Conservation (phyloP, 2,888 invertebrate genomes). For the Drosophila eohydei region DNA sequence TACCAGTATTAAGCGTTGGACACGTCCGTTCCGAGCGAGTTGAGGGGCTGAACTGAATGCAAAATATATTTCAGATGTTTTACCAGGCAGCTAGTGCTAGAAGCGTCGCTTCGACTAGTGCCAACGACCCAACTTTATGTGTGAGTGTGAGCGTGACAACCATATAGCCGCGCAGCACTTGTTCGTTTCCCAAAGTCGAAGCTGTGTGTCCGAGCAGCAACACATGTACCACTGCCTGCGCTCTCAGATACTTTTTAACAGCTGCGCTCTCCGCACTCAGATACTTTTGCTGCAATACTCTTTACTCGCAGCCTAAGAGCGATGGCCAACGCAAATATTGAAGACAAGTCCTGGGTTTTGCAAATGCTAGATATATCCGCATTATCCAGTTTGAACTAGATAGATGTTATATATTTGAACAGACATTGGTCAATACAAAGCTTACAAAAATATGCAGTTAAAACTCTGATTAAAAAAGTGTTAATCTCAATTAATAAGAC, state of each 20-base stretch:
- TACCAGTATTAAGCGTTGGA: conserved; percentile 36
- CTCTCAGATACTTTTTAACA: conserved; percentile 54
- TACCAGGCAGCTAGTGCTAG: conserved; percentile 38
- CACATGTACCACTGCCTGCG: conserved; percentile 15
- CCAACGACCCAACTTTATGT: conserved; percentile 41
- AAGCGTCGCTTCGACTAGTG: conserved; percentile 26
- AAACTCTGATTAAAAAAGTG: conserved; percentile 2
- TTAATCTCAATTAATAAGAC: conserved; percentile 10
- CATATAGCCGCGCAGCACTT: conserved; percentile 42
- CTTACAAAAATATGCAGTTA: conserved; percentile 3
- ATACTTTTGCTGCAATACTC: conserved; percentile 31
- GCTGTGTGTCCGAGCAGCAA: conserved; percentile 42
- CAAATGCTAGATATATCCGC: neutral
- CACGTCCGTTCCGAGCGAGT: conserved; percentile 60
- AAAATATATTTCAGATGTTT: conserved; percentile 38
- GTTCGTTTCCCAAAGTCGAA: conserved; percentile 29
- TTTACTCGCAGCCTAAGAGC: conserved; percentile 36
- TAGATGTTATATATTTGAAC: conserved; percentile 3
- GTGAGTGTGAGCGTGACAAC: conserved; percentile 40
- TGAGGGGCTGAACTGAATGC: conserved; percentile 61
- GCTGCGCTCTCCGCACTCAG: conserved; percentile 35
- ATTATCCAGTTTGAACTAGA: conserved; percentile 27
- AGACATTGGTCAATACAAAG: neutral
- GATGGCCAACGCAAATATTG: conserved; percentile 5
- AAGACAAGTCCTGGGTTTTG: conserved; percentile 1